Evolutionary conservation across 2,797 vertebrate genomes (phyloP).

Genomic region (Micromesistius poutassou): DNA sequence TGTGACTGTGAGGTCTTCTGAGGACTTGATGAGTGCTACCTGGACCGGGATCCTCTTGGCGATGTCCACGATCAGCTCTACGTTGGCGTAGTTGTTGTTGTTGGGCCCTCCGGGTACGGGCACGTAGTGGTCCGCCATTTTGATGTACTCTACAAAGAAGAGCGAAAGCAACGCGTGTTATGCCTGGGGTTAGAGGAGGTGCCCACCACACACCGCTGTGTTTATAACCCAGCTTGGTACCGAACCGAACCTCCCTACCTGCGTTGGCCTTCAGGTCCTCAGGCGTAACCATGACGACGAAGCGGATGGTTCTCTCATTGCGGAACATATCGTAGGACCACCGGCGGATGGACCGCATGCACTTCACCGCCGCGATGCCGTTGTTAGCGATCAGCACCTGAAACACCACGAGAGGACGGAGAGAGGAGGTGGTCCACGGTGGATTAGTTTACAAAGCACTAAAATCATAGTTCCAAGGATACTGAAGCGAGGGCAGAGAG

Average conservation of each 20-base stretch:
- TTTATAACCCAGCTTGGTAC: not conserved
- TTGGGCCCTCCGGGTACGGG: slow-evolving; percentile 92
- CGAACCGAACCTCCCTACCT: slow-evolving; percentile 69
- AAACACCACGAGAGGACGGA: not conserved
- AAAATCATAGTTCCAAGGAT: not conserved
- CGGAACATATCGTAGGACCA: slow-evolving; percentile 99
- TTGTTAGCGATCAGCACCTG: slow-evolving; percentile 98
- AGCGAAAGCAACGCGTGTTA: not conserved
- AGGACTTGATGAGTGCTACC: slow-evolving; percentile 71
- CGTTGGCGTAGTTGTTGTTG: slow-evolving; percentile 98
- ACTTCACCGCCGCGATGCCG: slow-evolving; percentile 95
- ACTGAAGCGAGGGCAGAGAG: not conserved
- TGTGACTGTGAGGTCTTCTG: not conserved
- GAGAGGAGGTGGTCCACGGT: not conserved
- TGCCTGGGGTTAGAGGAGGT: not conserved
- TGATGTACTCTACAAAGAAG: slow-evolving; percentile 88
- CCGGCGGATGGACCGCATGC: slow-evolving; percentile 96
- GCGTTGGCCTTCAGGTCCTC: slow-evolving; percentile 98
- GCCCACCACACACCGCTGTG: not conserved
- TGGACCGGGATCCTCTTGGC: slow-evolving; percentile 96
- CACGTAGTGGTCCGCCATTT: slow-evolving; percentile 98
- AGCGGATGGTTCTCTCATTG: slow-evolving; percentile 91
- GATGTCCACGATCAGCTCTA: slow-evolving; percentile 94
- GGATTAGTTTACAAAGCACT: not conserved
- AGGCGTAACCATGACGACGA: slow-evolving; percentile 97